Evolutionary conservation across 2,888 invertebrate genomes (phyloP).

Genomic region (Rhogogaster chlorosoma): DNA sequence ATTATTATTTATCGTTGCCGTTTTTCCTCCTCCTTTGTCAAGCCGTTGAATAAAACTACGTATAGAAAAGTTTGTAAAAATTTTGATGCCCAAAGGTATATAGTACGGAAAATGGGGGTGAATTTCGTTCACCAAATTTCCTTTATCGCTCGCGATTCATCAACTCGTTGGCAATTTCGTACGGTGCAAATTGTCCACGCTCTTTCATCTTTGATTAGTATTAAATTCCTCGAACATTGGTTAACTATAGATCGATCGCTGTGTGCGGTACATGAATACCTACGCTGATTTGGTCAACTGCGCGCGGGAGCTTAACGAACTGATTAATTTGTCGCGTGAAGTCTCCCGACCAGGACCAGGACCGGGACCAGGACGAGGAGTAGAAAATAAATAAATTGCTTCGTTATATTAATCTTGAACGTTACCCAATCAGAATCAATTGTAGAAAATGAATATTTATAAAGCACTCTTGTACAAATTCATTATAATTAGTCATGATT

Average conservation of each 20-base stretch:
- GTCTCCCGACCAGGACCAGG: background rate
- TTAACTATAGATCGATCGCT: background rate
- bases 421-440: slow-evolving; percentile 30
- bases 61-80: background rate
- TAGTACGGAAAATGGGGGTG: background rate
- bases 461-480: slow-evolving; percentile 21
- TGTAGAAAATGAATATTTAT: slow-evolving; percentile 26
- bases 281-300: background rate
- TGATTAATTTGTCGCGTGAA: slow-evolving; percentile 29
- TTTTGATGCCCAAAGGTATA: background rate
- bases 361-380: background rate
- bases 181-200: background rate
- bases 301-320: slow-evolving; percentile 34
- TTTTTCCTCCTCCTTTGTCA: background rate
- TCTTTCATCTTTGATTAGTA: slow-evolving; percentile 31
- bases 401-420: slow-evolving; percentile 6
- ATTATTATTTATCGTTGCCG: background rate
- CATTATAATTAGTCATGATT: slow-evolving; percentile 39
- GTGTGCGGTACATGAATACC: background rate
- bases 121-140: background rate
- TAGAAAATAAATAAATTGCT: slow-evolving; percentile 31
- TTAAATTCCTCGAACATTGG: background rate
- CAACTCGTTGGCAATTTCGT: background rate
- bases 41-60: background rate
- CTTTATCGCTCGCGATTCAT: background rate